Evolutionary conservation across 2,888 invertebrate species (phyloP).

Genomic region (Lasioglossum malachurum): DNA sequence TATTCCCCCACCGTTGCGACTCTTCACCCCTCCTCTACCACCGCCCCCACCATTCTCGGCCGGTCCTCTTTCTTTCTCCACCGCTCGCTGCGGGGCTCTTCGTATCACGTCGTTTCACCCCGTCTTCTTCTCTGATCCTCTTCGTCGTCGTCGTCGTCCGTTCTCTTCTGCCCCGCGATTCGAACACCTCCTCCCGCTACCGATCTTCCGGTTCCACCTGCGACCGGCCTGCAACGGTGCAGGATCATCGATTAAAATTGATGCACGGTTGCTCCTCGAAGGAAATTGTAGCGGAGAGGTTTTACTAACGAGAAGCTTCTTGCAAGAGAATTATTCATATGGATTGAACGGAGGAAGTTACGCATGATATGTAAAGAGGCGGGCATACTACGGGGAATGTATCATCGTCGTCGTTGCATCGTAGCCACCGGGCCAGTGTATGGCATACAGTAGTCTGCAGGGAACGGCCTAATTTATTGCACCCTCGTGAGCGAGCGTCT

Average conservation of each 20-base stretch:
- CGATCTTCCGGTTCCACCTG: not conserved
- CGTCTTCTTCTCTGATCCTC: not conserved
- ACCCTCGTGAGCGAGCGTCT: not conserved
- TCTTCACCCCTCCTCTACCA: conserved; percentile 6
- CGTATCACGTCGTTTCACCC: conserved; percentile 15
- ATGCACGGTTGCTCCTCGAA: not conserved
- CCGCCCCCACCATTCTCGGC: not conserved
- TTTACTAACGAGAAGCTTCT: not conserved
- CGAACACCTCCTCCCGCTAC: not conserved
- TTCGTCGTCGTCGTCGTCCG: not conserved
- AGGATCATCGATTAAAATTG: conserved; percentile 4
- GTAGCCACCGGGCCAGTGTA: not conserved
- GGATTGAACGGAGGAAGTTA: not conserved
- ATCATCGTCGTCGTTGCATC: not conserved
- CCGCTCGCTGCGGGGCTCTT: conserved; percentile 20
- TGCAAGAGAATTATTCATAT: not conserved
- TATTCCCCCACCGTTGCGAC: conserved; percentile 15
- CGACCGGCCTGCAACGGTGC: not conserved
- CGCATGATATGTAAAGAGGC: not conserved
- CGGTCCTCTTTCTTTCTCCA: conserved; percentile 12
- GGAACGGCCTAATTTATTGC: not conserved
- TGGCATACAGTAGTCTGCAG: no score
- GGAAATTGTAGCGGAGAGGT: not conserved
- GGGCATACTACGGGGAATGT: not conserved
- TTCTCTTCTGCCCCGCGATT: not conserved